These are phyloP conservation scores for Drosophila melanocephala DNA, from an alignment of 2,888 invertebrate genomes.

Conservation along the genomic window DNA sequence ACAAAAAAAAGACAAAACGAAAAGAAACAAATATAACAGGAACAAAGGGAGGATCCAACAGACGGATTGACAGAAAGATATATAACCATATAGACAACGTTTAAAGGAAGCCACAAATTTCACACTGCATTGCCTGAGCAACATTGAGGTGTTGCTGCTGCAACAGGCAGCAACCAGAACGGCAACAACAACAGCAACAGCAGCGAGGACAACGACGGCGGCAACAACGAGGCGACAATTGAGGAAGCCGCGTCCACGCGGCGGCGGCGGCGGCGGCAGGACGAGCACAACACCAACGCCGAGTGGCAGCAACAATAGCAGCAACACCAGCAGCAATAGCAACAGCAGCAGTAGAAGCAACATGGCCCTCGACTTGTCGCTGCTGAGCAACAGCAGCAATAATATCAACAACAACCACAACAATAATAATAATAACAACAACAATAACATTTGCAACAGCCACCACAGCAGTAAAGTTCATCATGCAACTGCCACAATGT, in stretches of 20 bases:
- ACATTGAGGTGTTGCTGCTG: constrained; percentile 54
- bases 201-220: constrained; percentile 17
- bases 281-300: constrained; percentile 44
- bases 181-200: constrained; percentile 3
- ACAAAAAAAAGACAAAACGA: constrained; percentile 1
- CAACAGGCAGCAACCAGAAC: constrained; percentile 21
- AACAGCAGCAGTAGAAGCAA: constrained; percentile 59
- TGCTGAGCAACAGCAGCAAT: constrained; percentile 55
- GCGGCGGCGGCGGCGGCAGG: constrained; percentile 14
- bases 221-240: constrained; percentile 35
- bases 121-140: constrained; percentile 52
- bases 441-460: constrained; percentile 12
- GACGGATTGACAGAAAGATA: background rate
- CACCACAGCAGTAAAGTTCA: constrained; percentile 40
- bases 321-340: constrained; percentile 23
- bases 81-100: constrained; percentile 5
- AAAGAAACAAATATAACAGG: background rate
- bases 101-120: constrained; percentile 5
- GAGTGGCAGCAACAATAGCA: constrained; percentile 47
- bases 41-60: background rate
- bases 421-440: constrained; percentile 24
- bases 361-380: constrained; percentile 82
- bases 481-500: constrained; percentile 40
- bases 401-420: constrained; percentile 21
- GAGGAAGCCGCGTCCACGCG: constrained; percentile 45